Percentiles rank a stretch among this genome's conserved stretches.
Evolutionary conservation across 1,140 invertebrate species (phyloP).

Genomic region (Drosophila obscura): DNA sequence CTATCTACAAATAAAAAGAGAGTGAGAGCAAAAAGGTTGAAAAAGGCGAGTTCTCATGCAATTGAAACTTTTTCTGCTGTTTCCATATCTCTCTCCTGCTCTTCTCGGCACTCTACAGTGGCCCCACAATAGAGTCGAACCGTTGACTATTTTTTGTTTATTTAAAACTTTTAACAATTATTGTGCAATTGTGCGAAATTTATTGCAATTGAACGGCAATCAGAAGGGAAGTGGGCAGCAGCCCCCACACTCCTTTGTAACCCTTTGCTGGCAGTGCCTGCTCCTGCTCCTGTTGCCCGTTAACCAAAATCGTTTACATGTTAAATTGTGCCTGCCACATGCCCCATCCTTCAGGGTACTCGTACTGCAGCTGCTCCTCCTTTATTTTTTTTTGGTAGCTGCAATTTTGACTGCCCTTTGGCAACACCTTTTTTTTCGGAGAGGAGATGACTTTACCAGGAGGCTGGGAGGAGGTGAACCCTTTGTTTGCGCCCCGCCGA

Average conservation of each 20-base stretch:
- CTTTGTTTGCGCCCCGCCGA: slow-evolving; percentile 50
- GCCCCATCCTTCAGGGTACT: not conserved
- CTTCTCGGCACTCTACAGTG: too few relatives aligned
- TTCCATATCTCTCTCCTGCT: not conserved
- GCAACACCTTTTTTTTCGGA: slow-evolving; percentile 69
- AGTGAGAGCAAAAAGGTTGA: not conserved
- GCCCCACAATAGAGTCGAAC: slow-evolving; percentile 37
- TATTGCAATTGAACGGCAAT: slow-evolving; percentile 83
- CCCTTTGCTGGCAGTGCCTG: slow-evolving; percentile 6
- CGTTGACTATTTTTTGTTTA: slow-evolving; percentile 68
- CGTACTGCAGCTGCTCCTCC: slow-evolving; percentile 6
- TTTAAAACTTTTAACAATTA: slow-evolving; percentile 83
- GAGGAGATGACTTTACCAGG: slow-evolving; percentile 4
- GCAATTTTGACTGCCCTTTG: slow-evolving; percentile 79
- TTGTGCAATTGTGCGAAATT: slow-evolving; percentile 83
- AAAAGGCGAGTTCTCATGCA: slow-evolving; percentile 18
- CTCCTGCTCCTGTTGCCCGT: slow-evolving; percentile 28
- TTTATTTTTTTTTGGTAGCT: slow-evolving; percentile 49
- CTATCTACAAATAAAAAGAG: slow-evolving; percentile 4
- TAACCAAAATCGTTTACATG: slow-evolving; percentile 82
- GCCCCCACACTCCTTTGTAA: slow-evolving; percentile 8
- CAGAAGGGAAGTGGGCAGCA: slow-evolving; percentile 57
- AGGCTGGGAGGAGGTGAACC: slow-evolving; percentile 10
- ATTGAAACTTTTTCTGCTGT: slow-evolving; percentile 58
- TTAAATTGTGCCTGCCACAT: slow-evolving; percentile 72